Evolutionary conservation across 2,113 vertebrate genomes (phyloP), one percentile per base, ranked within the genome.

Genomic region (Caranx melampygus): DNA sequence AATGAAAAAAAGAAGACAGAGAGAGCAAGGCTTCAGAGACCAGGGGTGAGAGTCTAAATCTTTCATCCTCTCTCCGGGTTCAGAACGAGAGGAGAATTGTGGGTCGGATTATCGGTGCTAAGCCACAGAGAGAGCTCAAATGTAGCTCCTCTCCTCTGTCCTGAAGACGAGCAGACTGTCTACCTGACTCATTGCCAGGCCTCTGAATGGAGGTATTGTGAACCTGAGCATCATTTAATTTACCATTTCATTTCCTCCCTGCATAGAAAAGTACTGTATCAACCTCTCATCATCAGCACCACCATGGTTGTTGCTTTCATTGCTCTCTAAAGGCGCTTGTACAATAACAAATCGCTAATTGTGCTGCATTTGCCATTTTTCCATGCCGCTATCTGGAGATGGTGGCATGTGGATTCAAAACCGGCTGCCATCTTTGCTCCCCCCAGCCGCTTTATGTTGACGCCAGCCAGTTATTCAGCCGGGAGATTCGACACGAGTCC

Each of bases 41-140:
- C 81, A 89, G 79, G 91, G 90, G 91, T 91, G 90, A 90, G 89
- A 82, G 85, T 90, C 89, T 93, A 92, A 92, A 90, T 93, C 90
- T 91, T 92, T 94, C 88, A 92, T 92, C 90, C 92, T 79, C 68
- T 90, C 85, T 78, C 88, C 71, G 87, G 90, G 90, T 92, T 92
- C 88, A 87, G 88, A 81, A 87, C 52, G 80, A 91, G 88, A 86
- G 90, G 81, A 89, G 91, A 93, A 91, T 87, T 89, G 89, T 86
- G 86, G 88, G 87, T 85, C 82, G 91, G 92, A 93, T 94, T 94
- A 94, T 88, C 31, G 64, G 82, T 68, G 69, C 87, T 92, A 92
- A 92, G 90, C 88, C 66, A 52, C 85, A 87, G 86, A 82, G 88
- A 85, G 90, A 81, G 84, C 81, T 92, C 71, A 71, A 72, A 81